Percentiles rank a stretch among this genome's conserved stretches.
Evolutionary conservation across 2,888 invertebrate genomes (phyloP).

Genomic region (Drosophila mimetica): DNA sequence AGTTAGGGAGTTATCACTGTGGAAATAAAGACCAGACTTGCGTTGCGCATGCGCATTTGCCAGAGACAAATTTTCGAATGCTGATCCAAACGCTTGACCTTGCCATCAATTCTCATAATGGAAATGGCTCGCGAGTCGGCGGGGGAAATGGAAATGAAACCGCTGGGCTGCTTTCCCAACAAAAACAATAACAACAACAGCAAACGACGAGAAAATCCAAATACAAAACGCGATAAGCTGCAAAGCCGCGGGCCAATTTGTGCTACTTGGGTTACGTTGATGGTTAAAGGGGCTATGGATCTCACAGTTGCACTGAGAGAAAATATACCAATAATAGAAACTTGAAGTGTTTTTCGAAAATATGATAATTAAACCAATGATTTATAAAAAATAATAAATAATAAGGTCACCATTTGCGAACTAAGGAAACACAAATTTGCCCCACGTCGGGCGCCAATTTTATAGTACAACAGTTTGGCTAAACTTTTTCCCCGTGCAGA

Average conservation of each 20-base stretch:
- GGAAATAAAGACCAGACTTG: conserved; percentile 10
- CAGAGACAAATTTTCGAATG: conserved; percentile 48
- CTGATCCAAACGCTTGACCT: conserved; percentile 73
- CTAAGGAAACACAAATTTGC: not conserved
- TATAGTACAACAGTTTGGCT: too few species aligned
- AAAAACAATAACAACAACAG: not conserved
- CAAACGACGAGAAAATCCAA: conserved; percentile 15
- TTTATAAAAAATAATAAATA: too few species aligned
- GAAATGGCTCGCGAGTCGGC: conserved; percentile 44
- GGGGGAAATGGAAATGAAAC: conserved; percentile 17
- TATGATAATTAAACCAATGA: too few species aligned
- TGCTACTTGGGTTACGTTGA: conserved; percentile 65
- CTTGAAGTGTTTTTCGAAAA: too few species aligned
- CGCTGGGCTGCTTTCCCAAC: conserved; percentile 31
- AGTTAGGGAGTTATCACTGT: not conserved
- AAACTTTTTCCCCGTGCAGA: conserved; percentile 5
- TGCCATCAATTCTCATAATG: conserved; percentile 78
- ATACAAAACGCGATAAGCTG: conserved; percentile 63
- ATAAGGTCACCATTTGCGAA: too few species aligned
- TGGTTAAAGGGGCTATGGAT: not conserved
- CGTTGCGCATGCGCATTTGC: conserved; percentile 66
- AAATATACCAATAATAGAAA: not conserved
- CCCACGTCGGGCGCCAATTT: not conserved
- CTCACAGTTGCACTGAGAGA: conserved; percentile 4
- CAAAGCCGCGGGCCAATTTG: conserved; percentile 62